phyloP scores from a whole-genome alignment of 2,888 invertebrate genomes.

The Pasiphila rectangulata region DNA sequence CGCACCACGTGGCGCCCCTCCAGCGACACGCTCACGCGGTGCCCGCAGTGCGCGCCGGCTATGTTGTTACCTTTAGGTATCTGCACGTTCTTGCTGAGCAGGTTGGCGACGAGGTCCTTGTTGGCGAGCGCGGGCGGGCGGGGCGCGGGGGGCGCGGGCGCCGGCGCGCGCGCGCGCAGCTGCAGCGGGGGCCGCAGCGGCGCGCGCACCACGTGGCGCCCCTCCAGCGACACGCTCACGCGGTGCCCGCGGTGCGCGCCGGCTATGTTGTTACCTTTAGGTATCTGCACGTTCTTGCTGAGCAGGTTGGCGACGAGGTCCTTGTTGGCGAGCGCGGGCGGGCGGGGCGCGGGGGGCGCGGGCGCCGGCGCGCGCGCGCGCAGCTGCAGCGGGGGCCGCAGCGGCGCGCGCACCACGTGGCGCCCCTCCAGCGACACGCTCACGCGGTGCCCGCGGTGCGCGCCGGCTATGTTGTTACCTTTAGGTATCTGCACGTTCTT shows the following conservation, averaged over 20 bases:
- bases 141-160: constrained; percentile 39
- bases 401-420: constrained; percentile 50
- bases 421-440: constrained; percentile 57
- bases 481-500: constrained; percentile 54
- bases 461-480: too few relatives aligned
- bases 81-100: constrained; percentile 58
- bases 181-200: constrained; percentile 26
- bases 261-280: constrained; percentile 34
- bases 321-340: constrained; percentile 35
- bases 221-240: constrained; percentile 55
- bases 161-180: constrained; percentile 20
- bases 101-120: constrained; percentile 50
- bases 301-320: constrained; percentile 53
- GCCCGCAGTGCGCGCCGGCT: constrained; percentile 44
- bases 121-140: constrained; percentile 35
- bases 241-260: constrained; percentile 45
- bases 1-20: constrained; percentile 58
- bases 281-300: constrained; percentile 56
- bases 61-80: constrained; percentile 41
- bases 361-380: constrained; percentile 30
- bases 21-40: constrained; percentile 49
- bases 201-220: constrained; percentile 52
- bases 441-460: constrained; percentile 46
- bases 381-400: constrained; percentile 18
- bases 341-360: constrained; percentile 40